Base-by-base conservation (phyloP, 1,140 invertebrate genomes). In the Drosophila miranda region DNA sequence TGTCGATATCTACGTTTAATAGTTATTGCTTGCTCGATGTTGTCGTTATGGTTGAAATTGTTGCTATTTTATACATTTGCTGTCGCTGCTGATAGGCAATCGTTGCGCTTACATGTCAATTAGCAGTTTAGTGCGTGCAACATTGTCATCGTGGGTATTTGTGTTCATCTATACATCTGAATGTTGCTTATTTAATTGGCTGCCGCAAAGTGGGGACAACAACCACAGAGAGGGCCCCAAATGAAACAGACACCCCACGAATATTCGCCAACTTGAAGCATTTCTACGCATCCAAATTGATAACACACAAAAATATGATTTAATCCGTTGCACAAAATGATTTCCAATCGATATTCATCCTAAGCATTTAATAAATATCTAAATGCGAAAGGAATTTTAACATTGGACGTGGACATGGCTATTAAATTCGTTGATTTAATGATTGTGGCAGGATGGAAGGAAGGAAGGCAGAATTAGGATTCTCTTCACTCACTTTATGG, bases 41-140 rank as follows among this genome's bases (percentile, higher is more conserved):
- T 26, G 50, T 56, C 62, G 51, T 67, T 67, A 38, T 55, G 51
- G 59, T 56, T 49, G 38, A 3, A 21, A 14, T 43, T 38, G 38
- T 21, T 61, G 42, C 52, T 72, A 48, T 64, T 56, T 64, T 73
- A 73, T 52, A 73, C 43, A 64, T 54, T 64, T 64, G 45, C 46
- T 14, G 14, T 38, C 41, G 48, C 51, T 41, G 63, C 63, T 68
- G 66, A 69, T 69, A 48, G 48, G 59, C 70, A 79, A 75, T 69
- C 57, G 71, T 66, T 76, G 72, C 81, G 73, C 81, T 81, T 86
- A 77, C 82, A 86, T 84, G 81, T 84, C 81, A 84, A 86, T 84
- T 84, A 81, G 81, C 63, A 84, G 77, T 80, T 80, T 69, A 83
- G 45, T 78, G 78, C 68, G 68, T 77, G 73, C 73, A 59, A 71